Evolutionary conservation across 2,797 vertebrate genomes (phyloP), one percentile per base, ranked within the genome.

Genomic region (Coranthus polyacanthus): DNA sequence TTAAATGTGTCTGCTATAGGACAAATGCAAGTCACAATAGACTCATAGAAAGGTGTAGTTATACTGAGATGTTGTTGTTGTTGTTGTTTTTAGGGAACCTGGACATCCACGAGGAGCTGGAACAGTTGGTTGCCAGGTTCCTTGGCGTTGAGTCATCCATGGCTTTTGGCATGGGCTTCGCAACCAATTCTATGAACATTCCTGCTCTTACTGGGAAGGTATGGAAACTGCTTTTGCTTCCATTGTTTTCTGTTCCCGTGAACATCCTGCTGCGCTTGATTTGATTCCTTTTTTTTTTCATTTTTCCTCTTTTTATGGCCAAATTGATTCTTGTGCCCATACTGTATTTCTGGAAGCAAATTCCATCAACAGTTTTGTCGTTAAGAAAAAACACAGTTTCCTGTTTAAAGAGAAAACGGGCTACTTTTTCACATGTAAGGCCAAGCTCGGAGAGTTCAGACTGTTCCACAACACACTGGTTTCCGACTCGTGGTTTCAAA

Each of bases 181-280:
- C 98, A 29, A 99, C 98, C 52, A 99, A 99, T 81, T 99, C 97
- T 58, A 99, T 98, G 97, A 99, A 99, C 91, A 99, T 99, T 93
- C 98, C 97, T 72, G 96, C 96, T 62, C 94, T 99, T 46, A 93
- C 95, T 54, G 95, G 96, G 82, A 98, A 98, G 95, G 97, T 99
- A 92, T 61, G 89, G 61, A 55, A 73, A 38, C 42, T 77, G 73
- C 64, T 56, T 71, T 51, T 60, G 0, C 52, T 37, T 41, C 64
- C 58, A 71, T 51, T 60, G 0, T 55, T 37, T 41, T 44, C 57
- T 55, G 36, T 15, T 36, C 1, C 6, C 1, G n/a, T 21, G 26
- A 56, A 51, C 20, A 26, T 53, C 12, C 2, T 17, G 12, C 13
- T 21, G 22, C 17, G n/a, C n/a, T n/a, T n/a, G n/a, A n/a, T 26